Evolutionary conservation across 1,140 invertebrate species (phyloP).

Genomic region (Cyrtorhinus lividipennis): DNA sequence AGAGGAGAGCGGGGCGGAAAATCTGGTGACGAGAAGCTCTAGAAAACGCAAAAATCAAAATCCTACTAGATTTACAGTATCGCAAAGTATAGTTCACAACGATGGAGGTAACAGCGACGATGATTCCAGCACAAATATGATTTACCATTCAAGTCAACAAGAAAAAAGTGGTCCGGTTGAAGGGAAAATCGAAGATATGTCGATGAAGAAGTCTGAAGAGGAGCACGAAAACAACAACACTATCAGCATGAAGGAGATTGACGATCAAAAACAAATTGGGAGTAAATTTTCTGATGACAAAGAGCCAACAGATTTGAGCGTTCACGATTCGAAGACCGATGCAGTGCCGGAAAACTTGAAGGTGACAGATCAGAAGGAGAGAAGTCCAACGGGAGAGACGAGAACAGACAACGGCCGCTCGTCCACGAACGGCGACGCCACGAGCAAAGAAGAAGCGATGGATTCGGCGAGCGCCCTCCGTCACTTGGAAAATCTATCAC

Average conservation of each 20-base stretch:
- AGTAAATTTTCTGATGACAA: slow-evolving; percentile 14
- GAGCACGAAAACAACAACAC: slow-evolving; percentile 21
- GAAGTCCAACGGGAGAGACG: slow-evolving; percentile 17
- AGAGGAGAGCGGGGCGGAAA: slow-evolving; percentile 33
- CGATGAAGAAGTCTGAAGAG: slow-evolving; percentile 19
- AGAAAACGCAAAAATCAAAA: slow-evolving; percentile 84
- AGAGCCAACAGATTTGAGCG: slow-evolving; percentile 8
- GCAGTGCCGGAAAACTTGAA: slow-evolving; percentile 18
- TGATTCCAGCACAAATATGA: slow-evolving; percentile 47
- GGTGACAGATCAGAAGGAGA: slow-evolving; percentile 17
- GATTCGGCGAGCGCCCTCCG: slow-evolving; percentile 45
- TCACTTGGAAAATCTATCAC: slow-evolving; percentile 63
- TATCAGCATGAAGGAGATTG: slow-evolving; percentile 19
- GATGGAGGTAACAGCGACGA: slow-evolving; percentile 46
- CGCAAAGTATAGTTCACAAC: slow-evolving; percentile 30
- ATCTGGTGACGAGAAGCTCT: slow-evolving; percentile 28
- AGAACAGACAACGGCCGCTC: slow-evolving; percentile 25
- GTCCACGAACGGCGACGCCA: slow-evolving; percentile 13
- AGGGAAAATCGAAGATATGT: slow-evolving; percentile 18
- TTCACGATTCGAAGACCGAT: slow-evolving; percentile 19
- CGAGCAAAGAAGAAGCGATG: slow-evolving; percentile 20
- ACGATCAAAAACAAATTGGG: slow-evolving; percentile 3
- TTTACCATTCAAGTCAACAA: slow-evolving; percentile 29
- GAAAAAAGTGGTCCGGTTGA: slow-evolving; percentile 14
- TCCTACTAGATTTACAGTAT: slow-evolving; percentile 65